Percentiles rank a stretch among this genome's conserved stretches.
Conservation (phyloP, 2,888 invertebrate species). For the Tuta absoluta region DNA sequence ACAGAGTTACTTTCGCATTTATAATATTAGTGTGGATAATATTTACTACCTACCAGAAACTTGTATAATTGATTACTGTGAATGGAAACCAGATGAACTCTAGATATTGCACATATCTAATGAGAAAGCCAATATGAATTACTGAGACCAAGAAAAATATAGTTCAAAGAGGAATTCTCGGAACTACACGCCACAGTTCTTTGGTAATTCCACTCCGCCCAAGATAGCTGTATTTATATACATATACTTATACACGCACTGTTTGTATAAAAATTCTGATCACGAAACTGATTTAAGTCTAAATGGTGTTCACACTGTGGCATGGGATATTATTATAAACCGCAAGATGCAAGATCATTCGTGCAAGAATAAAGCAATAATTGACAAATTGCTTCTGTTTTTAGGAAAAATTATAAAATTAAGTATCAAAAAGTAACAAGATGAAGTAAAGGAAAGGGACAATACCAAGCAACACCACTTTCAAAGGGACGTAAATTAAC, state of each 20-base stretch:
- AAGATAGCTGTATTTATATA: too few relatives aligned
- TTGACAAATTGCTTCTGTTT: too few relatives aligned
- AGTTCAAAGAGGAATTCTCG: conserved; percentile 8
- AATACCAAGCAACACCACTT: too few relatives aligned
- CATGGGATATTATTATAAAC: neutral
- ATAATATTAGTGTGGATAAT: neutral
- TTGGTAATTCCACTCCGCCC: conserved; percentile 11
- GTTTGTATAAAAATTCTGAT: neutral
- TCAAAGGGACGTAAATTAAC: too few relatives aligned
- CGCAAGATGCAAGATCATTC: too few relatives aligned
- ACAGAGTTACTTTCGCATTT: too few relatives aligned
- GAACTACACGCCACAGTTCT: conserved; percentile 6
- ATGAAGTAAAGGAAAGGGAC: too few relatives aligned
- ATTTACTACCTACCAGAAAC: neutral
- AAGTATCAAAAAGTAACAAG: too few relatives aligned
- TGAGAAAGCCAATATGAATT: neutral
- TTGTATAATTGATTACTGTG: neutral
- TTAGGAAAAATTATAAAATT: too few relatives aligned
- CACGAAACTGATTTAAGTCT: conserved; percentile 14
- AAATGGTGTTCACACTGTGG: conserved; percentile 5
- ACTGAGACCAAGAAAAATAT: conserved; percentile 4
- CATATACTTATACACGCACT: neutral
- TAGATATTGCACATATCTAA: neutral
- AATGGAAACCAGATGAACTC: neutral
- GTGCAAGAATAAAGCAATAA: too few relatives aligned